Percentiles rank a stretch among this genome's conserved stretches.
Conservation (phyloP, 2,113 vertebrate genomes). For the Addax nasomaculatus region DNA sequence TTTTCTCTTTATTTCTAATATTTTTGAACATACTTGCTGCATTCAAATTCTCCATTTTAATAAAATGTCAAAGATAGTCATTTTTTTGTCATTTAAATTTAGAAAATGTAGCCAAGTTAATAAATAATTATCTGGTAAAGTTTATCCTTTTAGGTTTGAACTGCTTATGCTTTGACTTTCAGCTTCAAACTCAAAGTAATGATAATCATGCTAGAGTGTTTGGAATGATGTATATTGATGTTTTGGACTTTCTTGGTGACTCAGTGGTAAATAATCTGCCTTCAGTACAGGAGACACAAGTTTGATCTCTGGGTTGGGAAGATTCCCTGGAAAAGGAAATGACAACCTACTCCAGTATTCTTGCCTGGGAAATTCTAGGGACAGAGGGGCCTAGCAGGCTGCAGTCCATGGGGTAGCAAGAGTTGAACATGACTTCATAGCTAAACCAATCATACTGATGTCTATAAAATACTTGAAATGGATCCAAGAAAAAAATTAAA, state of each 20-base stretch:
- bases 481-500: not conserved
- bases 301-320: not conserved
- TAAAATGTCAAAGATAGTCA: not conserved
- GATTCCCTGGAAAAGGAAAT: not conserved
- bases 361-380: not conserved
- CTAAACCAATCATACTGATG: not conserved
- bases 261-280: not conserved
- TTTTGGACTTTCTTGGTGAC: not conserved
- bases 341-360: not conserved
- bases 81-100: not conserved
- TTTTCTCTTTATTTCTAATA: not conserved
- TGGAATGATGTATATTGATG: not conserved
- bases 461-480: not conserved
- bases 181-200: slow-evolving; percentile 2
- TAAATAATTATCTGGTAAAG: not conserved
- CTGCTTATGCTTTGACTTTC: not conserved
- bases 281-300: not conserved
- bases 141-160: not conserved
- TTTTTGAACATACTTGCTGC: not conserved
- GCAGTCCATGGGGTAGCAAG: not conserved
- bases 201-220: not conserved
- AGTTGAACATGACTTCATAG: not conserved
- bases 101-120: not conserved
- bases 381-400: not conserved
- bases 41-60: not conserved